These are phyloP conservation scores for Babylonia areolata DNA, from an alignment of 1,140 invertebrate genomes.

Conservation along the genomic window DNA sequence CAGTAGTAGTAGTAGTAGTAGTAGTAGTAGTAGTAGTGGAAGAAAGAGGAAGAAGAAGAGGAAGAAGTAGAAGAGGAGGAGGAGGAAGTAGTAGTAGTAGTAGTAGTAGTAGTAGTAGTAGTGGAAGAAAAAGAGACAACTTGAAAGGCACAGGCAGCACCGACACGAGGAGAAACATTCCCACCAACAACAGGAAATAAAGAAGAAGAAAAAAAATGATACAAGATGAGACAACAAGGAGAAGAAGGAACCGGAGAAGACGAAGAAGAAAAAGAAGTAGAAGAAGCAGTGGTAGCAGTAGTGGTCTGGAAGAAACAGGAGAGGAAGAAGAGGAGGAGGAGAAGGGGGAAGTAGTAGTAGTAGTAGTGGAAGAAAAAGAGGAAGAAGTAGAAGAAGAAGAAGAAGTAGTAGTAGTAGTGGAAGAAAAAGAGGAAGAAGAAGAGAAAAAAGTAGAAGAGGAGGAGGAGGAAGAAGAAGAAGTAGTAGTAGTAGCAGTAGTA, in stretches of 20 bases:
- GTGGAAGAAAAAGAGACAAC: not conserved
- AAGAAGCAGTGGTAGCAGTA: not conserved
- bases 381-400: no score
- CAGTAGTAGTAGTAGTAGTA: not conserved
- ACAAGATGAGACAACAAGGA: not conserved
- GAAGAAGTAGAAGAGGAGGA: not conserved
- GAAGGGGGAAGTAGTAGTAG: not conserved
- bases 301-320: not conserved
- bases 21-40: not conserved
- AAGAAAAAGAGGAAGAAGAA: not conserved
- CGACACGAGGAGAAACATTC: not conserved
- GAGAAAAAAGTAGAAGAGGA: not conserved
- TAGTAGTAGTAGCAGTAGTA: not conserved
- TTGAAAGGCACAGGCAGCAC: no score
- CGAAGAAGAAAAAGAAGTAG: not conserved
- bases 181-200: not conserved
- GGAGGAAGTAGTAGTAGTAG: no score
- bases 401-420: no score
- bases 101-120: no score
- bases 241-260: not conserved
- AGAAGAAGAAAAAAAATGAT: not conserved
- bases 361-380: not conserved
- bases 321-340: not conserved
- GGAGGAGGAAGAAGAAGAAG: not conserved
- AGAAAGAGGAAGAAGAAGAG: not conserved